Evolutionary conservation across 2,888 invertebrate species (phyloP).

Genomic region (Drosophila birchii): DNA sequence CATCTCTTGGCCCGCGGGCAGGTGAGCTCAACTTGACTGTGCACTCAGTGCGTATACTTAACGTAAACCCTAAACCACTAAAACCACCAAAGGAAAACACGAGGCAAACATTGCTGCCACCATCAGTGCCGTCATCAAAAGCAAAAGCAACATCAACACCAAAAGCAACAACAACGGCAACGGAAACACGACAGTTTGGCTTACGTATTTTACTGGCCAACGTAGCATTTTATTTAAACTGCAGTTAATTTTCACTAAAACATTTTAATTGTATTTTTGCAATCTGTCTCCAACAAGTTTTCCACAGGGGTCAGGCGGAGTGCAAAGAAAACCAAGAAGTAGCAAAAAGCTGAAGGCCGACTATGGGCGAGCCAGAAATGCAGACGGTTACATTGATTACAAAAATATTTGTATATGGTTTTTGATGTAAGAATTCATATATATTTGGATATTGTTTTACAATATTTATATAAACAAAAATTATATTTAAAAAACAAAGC

Average conservation of each 20-base stretch:
- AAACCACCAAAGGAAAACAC: constrained; percentile 73
- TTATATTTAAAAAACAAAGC: no score
- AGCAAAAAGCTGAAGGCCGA: constrained; percentile 22
- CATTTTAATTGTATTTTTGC: constrained; percentile 81
- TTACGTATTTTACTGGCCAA: constrained; percentile 54
- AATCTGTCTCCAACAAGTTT: constrained; percentile 77
- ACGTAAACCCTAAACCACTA: constrained; percentile 76
- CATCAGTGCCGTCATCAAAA: constrained; percentile 15
- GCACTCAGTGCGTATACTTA: constrained; percentile 77
- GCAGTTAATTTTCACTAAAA: constrained; percentile 80
- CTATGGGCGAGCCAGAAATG: constrained; percentile 7
- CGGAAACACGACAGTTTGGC: constrained; percentile 20
- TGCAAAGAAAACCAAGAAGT: constrained; percentile 19
- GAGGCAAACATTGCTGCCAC: constrained; percentile 35
- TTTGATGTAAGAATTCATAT: not conserved
- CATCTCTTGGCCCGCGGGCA: constrained; percentile 50
- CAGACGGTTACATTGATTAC: constrained; percentile 12
- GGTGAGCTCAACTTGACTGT: constrained; percentile 57
- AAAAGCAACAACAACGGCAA: not conserved
- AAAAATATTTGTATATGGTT: not conserved
- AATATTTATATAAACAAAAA: no score
- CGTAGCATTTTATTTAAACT: constrained; percentile 79
- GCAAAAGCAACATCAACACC: not conserved
- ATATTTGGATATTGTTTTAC: no score
- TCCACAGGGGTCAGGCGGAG: constrained; percentile 50